Percentiles rank a stretch among this genome's conserved stretches.
These are phyloP conservation scores for Limanda limanda DNA, from an alignment of 2,113 vertebrate species.

Conservation along the genomic window DNA sequence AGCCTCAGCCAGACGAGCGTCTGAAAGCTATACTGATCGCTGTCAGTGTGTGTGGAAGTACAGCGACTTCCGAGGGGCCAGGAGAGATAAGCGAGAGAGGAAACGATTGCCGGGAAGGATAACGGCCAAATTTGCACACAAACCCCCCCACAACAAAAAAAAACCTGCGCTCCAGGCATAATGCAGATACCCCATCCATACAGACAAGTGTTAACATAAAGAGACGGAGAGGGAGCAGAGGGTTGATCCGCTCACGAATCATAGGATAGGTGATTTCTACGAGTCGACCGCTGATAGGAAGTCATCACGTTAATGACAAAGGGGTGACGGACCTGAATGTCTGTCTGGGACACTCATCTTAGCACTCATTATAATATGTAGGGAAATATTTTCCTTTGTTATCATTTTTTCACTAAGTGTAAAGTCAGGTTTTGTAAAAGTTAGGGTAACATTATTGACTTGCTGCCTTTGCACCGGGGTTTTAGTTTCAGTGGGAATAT, in stretches of 20 bases:
- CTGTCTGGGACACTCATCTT: background rate
- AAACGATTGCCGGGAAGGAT: constrained; percentile 71
- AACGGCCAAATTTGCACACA: constrained; percentile 78
- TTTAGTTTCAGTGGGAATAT: background rate
- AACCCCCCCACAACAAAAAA: constrained; percentile 63
- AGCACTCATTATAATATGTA: background rate
- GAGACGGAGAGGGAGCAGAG: constrained; percentile 33
- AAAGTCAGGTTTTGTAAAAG: background rate
- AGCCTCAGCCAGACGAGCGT: constrained; percentile 76
- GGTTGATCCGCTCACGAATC: constrained; percentile 63
- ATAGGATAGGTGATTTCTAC: constrained; percentile 39
- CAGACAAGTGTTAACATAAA: constrained; percentile 69
- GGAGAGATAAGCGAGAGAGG: constrained; percentile 78
- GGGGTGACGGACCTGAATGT: no score
- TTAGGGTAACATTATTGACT: background rate
- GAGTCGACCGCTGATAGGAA: constrained; percentile 33
- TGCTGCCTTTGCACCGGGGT: background rate
- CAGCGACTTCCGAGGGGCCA: constrained; percentile 71
- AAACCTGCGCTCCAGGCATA: constrained; percentile 72
- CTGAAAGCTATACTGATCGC: constrained; percentile 81
- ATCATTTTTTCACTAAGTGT: background rate
- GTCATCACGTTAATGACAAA: background rate
- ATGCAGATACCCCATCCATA: constrained; percentile 66
- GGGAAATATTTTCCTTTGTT: background rate
- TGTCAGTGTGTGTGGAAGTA: constrained; percentile 73